These are phyloP conservation scores for Gopherus flavomarginatus DNA, from an alignment of 2,113 vertebrate genomes.

Conservation along the genomic window DNA sequence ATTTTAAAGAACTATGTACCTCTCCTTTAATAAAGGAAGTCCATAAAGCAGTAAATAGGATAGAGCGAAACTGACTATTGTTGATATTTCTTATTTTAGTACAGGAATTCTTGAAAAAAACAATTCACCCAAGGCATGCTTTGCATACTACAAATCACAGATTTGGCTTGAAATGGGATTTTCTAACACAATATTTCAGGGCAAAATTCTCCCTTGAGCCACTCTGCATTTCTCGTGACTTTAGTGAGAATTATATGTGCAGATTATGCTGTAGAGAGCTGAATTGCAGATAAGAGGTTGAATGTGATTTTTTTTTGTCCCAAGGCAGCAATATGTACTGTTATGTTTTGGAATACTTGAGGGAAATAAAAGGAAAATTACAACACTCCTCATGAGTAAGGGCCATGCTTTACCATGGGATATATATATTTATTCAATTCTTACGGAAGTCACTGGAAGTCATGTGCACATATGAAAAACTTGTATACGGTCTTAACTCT, in stretches of 20 bases:
- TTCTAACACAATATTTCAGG: neutral
- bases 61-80: neutral
- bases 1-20: neutral
- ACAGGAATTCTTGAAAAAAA: neutral
- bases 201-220: neutral
- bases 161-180: neutral
- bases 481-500: neutral
- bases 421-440: neutral
- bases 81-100: neutral
- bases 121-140: neutral
- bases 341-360: neutral
- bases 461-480: neutral
- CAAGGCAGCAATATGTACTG: neutral
- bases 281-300: neutral
- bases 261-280: neutral
- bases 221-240: neutral
- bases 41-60: neutral
- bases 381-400: neutral
- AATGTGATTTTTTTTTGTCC: neutral
- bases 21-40: neutral
- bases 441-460: neutral
- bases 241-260: neutral
- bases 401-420: neutral
- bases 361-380: neutral
- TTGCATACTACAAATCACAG: neutral